These are phyloP conservation scores for Coregonus suidteri DNA, from an alignment of 2,797 vertebrate genomes.

Conservation along the genomic window DNA sequence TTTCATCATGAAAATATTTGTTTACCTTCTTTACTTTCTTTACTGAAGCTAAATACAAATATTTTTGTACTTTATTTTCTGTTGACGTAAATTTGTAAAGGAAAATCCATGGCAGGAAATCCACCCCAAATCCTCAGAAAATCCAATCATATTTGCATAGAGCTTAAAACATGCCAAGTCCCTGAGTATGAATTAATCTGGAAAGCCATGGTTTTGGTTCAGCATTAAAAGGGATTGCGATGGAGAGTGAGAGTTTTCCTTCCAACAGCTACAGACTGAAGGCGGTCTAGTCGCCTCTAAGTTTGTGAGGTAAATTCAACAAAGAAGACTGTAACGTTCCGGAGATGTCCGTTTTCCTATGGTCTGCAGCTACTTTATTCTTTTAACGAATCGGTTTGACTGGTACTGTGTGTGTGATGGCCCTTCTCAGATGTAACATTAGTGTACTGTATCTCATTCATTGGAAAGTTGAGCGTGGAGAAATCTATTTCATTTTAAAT, in stretches of 20 bases:
- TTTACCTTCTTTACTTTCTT: slow-evolving; percentile 80
- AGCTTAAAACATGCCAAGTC: slow-evolving; percentile 86
- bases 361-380: neutral
- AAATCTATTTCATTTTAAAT: neutral
- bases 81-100: slow-evolving; percentile 80
- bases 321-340: slow-evolving; percentile 12
- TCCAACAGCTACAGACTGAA: slow-evolving; percentile 79
- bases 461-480: neutral
- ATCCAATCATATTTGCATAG: slow-evolving; percentile 87
- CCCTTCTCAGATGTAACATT: neutral
- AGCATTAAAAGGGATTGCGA: slow-evolving; percentile 81
- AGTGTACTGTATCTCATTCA: neutral
- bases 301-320: slow-evolving; percentile 50
- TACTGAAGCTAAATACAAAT: slow-evolving; percentile 79
- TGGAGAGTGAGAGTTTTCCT: slow-evolving; percentile 65
- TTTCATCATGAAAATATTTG: slow-evolving; percentile 54
- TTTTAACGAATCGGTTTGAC: neutral
- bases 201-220: slow-evolving; percentile 81
- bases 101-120: slow-evolving; percentile 81
- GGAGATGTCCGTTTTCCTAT: neutral
- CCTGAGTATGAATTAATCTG: slow-evolving; percentile 81
- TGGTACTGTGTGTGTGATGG: neutral
- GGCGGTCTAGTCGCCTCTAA: slow-evolving; percentile 53
- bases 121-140: slow-evolving; percentile 82
- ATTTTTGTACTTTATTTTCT: slow-evolving; percentile 81